These are phyloP conservation scores for Aspidiotus destructor DNA, from an alignment of 2,888 invertebrate genomes.

Conservation along the genomic window DNA sequence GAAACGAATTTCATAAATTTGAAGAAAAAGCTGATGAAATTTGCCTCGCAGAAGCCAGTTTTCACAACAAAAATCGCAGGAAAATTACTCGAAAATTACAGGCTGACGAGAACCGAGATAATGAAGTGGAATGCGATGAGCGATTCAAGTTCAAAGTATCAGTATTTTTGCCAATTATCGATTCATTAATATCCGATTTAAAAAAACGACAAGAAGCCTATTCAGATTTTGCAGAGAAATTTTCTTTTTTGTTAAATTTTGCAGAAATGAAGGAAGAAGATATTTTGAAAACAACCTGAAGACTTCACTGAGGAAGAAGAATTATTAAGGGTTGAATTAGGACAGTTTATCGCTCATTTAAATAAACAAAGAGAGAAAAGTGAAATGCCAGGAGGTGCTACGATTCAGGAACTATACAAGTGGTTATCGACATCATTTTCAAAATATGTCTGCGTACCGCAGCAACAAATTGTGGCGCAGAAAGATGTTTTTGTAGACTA, in stretches of 20 bases:
- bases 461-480: constrained; percentile 1
- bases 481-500: neutral
- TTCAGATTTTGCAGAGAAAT: constrained; percentile 13
- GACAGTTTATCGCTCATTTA: neutral
- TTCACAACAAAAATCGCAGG: neutral
- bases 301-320: neutral
- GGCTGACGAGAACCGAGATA: neutral
- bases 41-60: neutral
- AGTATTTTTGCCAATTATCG: constrained; percentile 20
- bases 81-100: constrained; percentile 4
- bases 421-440: neutral
- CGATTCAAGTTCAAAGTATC: constrained; percentile 7
- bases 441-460: constrained; percentile 3
- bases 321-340: neutral
- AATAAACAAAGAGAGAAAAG: neutral
- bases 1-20: constrained; percentile 16
- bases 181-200: constrained; percentile 13
- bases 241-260: constrained; percentile 12
- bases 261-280: constrained; percentile 5
- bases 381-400: neutral
- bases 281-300: constrained; percentile 13
- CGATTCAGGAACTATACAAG: neutral
- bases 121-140: neutral
- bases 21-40: constrained; percentile 8
- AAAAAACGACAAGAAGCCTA: constrained; percentile 10